Evolutionary conservation across 2,888 invertebrate species (phyloP), one percentile per base, ranked within the genome.

Genomic region (Zygogramma bicolorata): DNA sequence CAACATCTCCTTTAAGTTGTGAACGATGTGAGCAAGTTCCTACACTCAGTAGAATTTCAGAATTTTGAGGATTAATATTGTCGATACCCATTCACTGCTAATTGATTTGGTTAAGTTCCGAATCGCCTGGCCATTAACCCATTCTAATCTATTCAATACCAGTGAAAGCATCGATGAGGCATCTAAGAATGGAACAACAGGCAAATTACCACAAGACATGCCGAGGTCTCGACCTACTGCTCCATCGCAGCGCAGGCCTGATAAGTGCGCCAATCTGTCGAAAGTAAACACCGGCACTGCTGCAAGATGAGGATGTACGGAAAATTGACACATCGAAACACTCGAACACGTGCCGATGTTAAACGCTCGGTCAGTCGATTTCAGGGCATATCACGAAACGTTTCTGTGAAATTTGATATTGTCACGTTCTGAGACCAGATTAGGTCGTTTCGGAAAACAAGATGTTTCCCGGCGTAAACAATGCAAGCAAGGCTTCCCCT

Each of bases 261-360:
- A 13, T 53, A 27, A 53, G 53, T 53, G 53, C 53, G 25, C n/a
- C 38, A 22, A 53, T 3, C 53, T 4, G 25, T 25, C 5, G n/a
- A 22, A 53, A n/a, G 53, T n/a, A 53, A 53, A 53, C 53, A 53
- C 53, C 15, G 25, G 25, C 53, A 53, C 53, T 25, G 25, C 53
- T 5, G 25, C 22, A 25, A 22, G 22, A 22, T 25, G 18, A 46
- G 42, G 46, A 46, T 46, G 20, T 46, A 53, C 27, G n/a, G 53
- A 53, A 27, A 25, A 53, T 25, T 53, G 25, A 53, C 25, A 53
- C 27, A 53, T 53, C 22, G 13, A 3, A 53, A 27, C 53, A n/a
- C 53, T 53, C 15, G 8, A 46, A 46, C 46, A 46, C 46, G 46
- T 18, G 20, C 46, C 46, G 2, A 3, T 46, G 25, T 22, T 7